Evolutionary conservation across 2,797 vertebrate species (phyloP).

Genomic region (Aplochiton taeniatus): DNA sequence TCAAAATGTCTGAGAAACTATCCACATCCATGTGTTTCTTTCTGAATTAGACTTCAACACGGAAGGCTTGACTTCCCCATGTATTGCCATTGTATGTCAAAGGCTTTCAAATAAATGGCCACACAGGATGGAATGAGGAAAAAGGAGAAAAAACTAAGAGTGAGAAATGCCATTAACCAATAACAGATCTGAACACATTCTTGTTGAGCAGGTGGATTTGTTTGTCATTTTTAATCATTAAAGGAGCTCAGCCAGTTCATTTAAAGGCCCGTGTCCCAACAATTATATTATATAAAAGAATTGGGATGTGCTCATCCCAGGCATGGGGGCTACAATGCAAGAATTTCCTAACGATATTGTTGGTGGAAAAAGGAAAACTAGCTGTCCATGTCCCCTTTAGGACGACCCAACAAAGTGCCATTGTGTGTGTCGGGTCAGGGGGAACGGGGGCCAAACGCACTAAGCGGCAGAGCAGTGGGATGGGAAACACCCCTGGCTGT

Average conservation of each 20-base stretch:
- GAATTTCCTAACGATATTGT: slow-evolving; percentile 15
- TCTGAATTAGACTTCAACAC: slow-evolving; percentile 23
- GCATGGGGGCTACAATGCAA: too few relatives aligned
- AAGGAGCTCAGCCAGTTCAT: too few relatives aligned
- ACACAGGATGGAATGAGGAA: slow-evolving; percentile 45
- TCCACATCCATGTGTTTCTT: slow-evolving; percentile 9
- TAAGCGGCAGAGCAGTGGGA: slow-evolving; percentile 57
- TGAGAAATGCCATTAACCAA: slow-evolving; percentile 11
- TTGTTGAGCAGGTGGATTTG: too few relatives aligned
- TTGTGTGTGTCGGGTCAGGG: slow-evolving; percentile 48
- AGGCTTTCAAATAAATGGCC: slow-evolving; percentile 40
- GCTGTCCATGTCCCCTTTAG: slow-evolving; percentile 60
- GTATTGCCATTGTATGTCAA: background rate
- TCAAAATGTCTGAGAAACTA: background rate
- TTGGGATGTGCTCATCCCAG: too few relatives aligned
- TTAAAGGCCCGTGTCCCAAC: too few relatives aligned
- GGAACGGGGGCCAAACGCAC: slow-evolving; percentile 28
- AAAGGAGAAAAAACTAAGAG: slow-evolving; percentile 10
- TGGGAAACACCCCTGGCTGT: slow-evolving; percentile 75
- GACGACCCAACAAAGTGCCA: slow-evolving; percentile 67
- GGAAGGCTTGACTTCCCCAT: slow-evolving; percentile 27
- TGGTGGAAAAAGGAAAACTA: slow-evolving; percentile 20
- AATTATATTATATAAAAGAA: too few relatives aligned
- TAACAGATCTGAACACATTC: background rate
- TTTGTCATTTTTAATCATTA: too few relatives aligned